Evolutionary conservation across 2,888 invertebrate genomes (phyloP).

Genomic region (Entomobrya multifasciata): DNA sequence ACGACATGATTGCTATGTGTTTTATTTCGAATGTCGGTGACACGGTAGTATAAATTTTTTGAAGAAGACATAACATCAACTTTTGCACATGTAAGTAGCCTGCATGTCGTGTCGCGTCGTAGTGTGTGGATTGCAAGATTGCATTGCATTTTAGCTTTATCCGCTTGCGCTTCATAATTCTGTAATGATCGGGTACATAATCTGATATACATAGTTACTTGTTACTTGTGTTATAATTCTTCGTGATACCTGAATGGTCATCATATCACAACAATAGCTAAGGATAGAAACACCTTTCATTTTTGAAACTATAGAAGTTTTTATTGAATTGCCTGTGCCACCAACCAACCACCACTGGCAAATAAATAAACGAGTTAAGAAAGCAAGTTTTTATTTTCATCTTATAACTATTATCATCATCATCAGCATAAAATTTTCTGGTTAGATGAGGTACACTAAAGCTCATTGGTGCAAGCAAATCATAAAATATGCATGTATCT

Average conservation of each 20-base stretch:
- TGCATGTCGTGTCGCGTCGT: background rate
- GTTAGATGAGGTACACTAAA: conserved; percentile 10
- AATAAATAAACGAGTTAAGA: conserved; percentile 32
- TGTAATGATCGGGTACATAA: background rate
- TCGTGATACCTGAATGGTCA: background rate
- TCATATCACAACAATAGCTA: background rate
- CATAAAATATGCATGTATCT: conserved; percentile 7
- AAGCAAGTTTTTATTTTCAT: conserved; percentile 57
- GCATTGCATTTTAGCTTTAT: background rate
- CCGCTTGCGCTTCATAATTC: background rate
- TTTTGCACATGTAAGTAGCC: background rate
- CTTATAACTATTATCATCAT: background rate
- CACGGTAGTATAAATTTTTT: no score
- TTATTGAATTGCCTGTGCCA: no score
- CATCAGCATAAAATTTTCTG: conserved; percentile 17
- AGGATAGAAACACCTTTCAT: conserved; percentile 41
- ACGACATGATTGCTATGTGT: background rate
- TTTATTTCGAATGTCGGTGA: no score
- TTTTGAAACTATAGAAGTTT: conserved; percentile 49
- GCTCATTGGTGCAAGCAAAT: conserved; percentile 24
- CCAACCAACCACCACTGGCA: background rate
- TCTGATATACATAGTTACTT: background rate
- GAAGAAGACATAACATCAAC: background rate
- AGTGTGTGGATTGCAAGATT: background rate
- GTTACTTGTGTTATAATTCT: background rate